Evolutionary conservation across 2,888 invertebrate species (phyloP).

Genomic region (Thysanoteuthis rhombus): DNA sequence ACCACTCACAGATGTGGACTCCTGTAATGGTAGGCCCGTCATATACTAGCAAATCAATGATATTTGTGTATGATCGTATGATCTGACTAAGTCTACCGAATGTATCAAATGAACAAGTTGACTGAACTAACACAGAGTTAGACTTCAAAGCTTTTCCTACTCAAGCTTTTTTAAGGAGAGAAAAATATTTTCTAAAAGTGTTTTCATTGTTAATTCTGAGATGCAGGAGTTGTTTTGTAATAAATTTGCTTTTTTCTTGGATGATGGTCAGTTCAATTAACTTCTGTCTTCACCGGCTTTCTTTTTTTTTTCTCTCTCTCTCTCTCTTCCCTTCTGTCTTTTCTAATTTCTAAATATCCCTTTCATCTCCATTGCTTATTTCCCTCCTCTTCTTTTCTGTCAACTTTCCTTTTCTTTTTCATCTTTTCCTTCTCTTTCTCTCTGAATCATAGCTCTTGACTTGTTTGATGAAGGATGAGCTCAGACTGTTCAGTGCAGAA

Average conservation of each 20-base stretch:
- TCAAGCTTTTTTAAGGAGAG: not conserved
- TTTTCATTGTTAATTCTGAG: not conserved
- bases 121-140: not conserved
- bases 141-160: not conserved
- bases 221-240: not conserved
- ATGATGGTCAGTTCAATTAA: not conserved
- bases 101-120: not conserved
- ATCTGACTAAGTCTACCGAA: not conserved
- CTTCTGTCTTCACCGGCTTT: not conserved
- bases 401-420: no score
- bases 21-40: not conserved
- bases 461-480: no score
- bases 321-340: not conserved
- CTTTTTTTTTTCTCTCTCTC: not conserved
- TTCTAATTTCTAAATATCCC: not conserved
- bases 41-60: not conserved
- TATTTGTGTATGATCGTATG: not conserved
- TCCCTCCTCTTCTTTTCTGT: no score
- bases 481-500: no score
- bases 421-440: no score
- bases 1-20: not conserved
- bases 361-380: no score
- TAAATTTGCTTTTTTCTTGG: not conserved
- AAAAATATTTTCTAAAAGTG: not conserved
- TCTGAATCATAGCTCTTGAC: no score